Evolutionary conservation across 2,797 vertebrate species (phyloP).

Genomic region (Tangara arthus): DNA sequence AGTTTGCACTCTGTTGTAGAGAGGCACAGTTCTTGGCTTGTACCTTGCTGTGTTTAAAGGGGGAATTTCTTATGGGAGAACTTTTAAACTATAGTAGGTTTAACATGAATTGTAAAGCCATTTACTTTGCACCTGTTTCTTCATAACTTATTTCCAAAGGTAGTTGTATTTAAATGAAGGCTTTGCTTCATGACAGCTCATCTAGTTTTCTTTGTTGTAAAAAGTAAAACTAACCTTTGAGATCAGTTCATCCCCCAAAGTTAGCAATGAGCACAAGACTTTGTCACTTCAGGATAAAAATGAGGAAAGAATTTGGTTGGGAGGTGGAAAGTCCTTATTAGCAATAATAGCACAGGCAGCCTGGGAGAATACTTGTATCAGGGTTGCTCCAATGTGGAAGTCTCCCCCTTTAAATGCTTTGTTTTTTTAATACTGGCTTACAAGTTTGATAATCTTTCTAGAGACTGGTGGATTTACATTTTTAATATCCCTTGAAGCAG

Average conservation of each 20-base stretch:
- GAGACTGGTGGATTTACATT: conserved; percentile 51
- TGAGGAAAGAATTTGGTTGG: not conserved
- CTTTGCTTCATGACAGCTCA: conserved; percentile 58
- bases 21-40: conserved; percentile 64
- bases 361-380: conserved; percentile 20
- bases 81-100: conserved; percentile 55
- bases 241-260: conserved; percentile 4
- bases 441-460: conserved; percentile 40
- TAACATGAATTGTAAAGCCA: conserved; percentile 65
- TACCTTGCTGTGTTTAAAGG: conserved; percentile 64
- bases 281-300: conserved; percentile 43
- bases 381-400: conserved; percentile 33
- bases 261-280: conserved; percentile 59
- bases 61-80: conserved; percentile 59
- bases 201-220: conserved; percentile 58
- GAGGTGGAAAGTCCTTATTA: conserved; percentile 36
- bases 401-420: conserved; percentile 45
- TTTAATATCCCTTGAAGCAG: conserved; percentile 33
- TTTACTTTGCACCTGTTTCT: conserved; percentile 71
- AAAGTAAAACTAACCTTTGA: conserved; percentile 41
- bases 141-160: conserved; percentile 71
- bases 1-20: conserved; percentile 71
- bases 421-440: not conserved
- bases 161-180: conserved; percentile 67
- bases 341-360: conserved; percentile 60